Evolutionary conservation across 2,888 invertebrate species (phyloP), one percentile per base, ranked within the genome.

Genomic region (Conops quadrifasciatus): DNA sequence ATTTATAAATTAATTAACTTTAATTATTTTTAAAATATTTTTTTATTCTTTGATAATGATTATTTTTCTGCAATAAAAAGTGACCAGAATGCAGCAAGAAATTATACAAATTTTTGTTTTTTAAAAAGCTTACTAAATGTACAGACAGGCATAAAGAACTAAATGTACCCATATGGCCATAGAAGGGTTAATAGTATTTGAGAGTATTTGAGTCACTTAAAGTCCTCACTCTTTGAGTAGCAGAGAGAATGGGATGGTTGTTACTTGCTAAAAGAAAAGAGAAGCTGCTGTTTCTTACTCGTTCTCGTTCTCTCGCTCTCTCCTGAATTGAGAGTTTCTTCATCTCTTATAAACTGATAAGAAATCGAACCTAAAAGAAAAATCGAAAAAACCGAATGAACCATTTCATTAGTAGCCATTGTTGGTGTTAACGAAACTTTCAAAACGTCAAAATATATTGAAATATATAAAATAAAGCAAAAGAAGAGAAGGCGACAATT

Each of bases 21-120:
- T 67, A 67, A 68, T 68, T 63, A 65, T 16, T 47, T 62, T 68
- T 28, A 28, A 43, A 56, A 45, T 68, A 19, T 15, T 53, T 71
- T 66, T 21, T 47, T 63, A n/a, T n/a, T 9, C 36, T 36, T 36
- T 36, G 9, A 36, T 73, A 67, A 60, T 65, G 47, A 24, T 45
- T 65, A 58, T 68, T 63, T 59, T 71, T 59, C 2, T 4, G n/a
- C 11, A 49, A 19, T 13, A 13, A 49, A 13, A 13, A 49, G 3
- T 49, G 5, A 16, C 5, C 5, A 11, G 5, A 49, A 16, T 49
- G 13, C 13, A 11, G 4, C 49, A 49, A n/a, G 4, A 49, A n/a
- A 49, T 11, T 5, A 49, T 4, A 19, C 5, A n/a, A n/a, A 45
- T 45, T 45, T 45, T 45, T 15, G 45, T 13, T 45, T 45, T 1